phyloP scores from a whole-genome alignment of 2,888 invertebrate species.

The Nowickia ferox region DNA sequence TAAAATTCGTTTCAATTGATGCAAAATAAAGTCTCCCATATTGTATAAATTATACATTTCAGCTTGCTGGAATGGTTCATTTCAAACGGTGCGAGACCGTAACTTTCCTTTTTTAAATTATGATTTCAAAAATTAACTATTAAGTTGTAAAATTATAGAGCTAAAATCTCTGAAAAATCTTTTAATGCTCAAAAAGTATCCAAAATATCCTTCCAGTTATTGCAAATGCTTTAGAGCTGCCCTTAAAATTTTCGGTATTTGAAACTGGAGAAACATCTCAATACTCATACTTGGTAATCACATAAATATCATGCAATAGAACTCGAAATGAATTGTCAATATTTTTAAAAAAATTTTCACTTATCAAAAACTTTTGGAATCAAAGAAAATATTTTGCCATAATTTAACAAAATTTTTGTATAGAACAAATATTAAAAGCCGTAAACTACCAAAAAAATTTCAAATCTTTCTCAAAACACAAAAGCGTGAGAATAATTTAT shows the following conservation, averaged over 20 bases:
- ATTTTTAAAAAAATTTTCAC: conserved; percentile 10
- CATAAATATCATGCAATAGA: background rate
- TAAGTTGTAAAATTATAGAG: too few species aligned
- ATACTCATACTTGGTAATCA: background rate
- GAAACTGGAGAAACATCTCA: background rate
- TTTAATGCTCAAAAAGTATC: too few species aligned
- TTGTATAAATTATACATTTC: too few species aligned
- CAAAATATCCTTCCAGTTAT: too few species aligned
- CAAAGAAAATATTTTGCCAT: conserved; percentile 28
- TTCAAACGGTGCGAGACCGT: too few species aligned
- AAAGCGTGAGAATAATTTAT: background rate
- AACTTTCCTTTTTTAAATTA: too few species aligned
- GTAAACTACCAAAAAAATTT: conserved; percentile 43
- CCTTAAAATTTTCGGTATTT: background rate
- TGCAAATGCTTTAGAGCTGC: too few species aligned
- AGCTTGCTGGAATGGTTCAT: too few species aligned
- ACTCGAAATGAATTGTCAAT: conserved; percentile 19
- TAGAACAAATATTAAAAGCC: conserved; percentile 47
- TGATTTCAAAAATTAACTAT: too few species aligned
- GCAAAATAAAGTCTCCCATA: too few species aligned
- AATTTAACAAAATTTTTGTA: conserved; percentile 56
- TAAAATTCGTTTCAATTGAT: too few species aligned
- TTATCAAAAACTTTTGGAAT: conserved; percentile 23
- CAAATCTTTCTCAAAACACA: conserved; percentile 46
- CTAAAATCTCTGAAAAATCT: too few species aligned